Evolutionary conservation across 2,113 vertebrate species (phyloP).

Genomic region (Bombycilla garrulus): DNA sequence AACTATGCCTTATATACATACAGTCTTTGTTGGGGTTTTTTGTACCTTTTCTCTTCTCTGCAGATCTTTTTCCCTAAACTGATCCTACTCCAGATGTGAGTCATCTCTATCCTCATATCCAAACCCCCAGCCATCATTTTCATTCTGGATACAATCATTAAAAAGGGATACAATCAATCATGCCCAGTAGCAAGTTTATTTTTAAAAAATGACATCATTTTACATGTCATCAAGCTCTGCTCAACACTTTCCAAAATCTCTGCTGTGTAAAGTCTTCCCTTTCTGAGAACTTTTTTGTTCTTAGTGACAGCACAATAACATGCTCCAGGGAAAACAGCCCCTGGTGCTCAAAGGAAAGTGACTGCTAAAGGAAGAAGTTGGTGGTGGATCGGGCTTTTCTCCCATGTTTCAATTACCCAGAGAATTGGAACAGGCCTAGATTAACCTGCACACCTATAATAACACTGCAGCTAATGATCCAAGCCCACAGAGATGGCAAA

Average conservation of each 20-base stretch:
- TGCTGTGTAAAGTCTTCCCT: background rate
- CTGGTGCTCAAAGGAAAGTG: background rate
- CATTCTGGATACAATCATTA: background rate
- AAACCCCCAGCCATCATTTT: background rate
- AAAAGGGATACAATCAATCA: background rate
- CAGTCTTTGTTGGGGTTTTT: rapidly evolving
- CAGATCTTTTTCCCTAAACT: background rate
- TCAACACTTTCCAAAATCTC: background rate
- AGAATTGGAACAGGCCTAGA: background rate
- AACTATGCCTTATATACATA: background rate
- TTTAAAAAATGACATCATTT: background rate
- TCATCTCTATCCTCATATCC: background rate
- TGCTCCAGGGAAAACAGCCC: background rate
- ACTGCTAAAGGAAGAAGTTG: background rate
- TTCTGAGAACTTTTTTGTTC: background rate
- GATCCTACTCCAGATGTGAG: background rate
- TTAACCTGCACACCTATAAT: background rate
- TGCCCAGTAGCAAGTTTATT: background rate
- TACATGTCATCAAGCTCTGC: background rate
- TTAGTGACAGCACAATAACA: background rate
- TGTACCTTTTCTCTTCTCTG: background rate
- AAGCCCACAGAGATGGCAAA: background rate
- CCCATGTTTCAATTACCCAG: background rate
- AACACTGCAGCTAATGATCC: background rate
- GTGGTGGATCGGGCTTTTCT: background rate